Evolutionary conservation across 2,113 vertebrate genomes (phyloP), one percentile per base, ranked within the genome.

Genomic region (Maccullochella peelii): DNA sequence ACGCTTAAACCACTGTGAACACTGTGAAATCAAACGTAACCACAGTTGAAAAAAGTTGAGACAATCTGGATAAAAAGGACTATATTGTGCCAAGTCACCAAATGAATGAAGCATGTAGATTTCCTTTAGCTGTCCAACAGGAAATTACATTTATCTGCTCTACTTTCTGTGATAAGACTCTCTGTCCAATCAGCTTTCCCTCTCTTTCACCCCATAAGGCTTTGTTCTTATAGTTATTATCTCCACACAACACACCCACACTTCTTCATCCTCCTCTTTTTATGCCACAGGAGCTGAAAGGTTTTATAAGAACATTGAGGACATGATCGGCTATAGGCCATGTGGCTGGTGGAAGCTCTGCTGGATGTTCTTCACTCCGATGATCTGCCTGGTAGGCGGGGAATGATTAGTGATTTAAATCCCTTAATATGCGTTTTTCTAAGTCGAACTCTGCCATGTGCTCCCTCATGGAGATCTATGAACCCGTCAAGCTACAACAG

Each of bases 281-380:
- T 69, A 15, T 36, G 52, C 44, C 38, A 16, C 83, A 98, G 97
- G 97, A 75, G 97, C 97, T 52, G 97, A 98, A 30, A 96, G 91
- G 73, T 98, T 98, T 92, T 97, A 98, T 77, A 85, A 85, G 21
- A 95, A 97, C 90, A 97, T 98, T 0, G 97, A 97, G 88, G 97
- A 97, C 84, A 98, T 98, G 97, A 97, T 98, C 27, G 97, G 97
- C 73, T 98, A 97, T 91, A 94, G 95, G 78, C 97, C 97, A 4
- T 97, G 96, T 54, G 62, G 82, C 27, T 98, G 97, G 96, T 98
- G 97, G 97, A 97, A 97, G 79, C 95, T 97, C 71, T 98, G 97
- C 71, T 98, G 97, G 97, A 95, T 89, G 44, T 94, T 95, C 85
- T 98, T 97, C 89, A 97, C 96, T 1, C 97, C 97, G 7, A 84